Percentiles rank a stretch among this genome's conserved stretches.
Evolutionary conservation across 2,888 invertebrate species (phyloP).

Genomic region (Leuctra nigra): DNA sequence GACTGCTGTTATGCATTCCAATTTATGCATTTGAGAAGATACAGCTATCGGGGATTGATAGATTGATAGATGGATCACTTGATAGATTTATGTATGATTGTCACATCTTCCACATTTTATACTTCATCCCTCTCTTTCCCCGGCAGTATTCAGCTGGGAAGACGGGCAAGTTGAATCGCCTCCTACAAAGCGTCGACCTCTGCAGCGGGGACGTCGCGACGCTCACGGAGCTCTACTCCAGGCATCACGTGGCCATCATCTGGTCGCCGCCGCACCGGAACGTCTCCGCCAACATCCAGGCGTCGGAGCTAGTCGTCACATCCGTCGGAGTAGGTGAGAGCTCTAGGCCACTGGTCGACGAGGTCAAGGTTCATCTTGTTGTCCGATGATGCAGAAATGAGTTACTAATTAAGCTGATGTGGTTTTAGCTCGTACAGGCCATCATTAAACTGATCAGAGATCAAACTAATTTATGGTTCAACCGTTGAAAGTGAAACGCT

Average conservation of each 20-base stretch:
- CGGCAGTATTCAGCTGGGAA: background rate
- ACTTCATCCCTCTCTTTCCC: background rate
- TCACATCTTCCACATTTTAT: background rate
- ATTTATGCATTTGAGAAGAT: too few species aligned
- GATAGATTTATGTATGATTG: background rate
- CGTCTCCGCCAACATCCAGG: background rate
- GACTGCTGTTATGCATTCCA: too few species aligned
- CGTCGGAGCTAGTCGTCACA: conserved; percentile 15
- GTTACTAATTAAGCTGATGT: too few species aligned
- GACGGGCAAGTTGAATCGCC: background rate
- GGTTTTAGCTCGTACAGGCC: too few species aligned
- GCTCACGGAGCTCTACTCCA: background rate
- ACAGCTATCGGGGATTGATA: too few species aligned
- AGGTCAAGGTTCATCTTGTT: too few species aligned
- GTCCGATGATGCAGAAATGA: too few species aligned
- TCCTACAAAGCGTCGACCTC: conserved; percentile 7
- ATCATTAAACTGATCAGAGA: too few species aligned
- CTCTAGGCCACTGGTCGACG: too few species aligned
- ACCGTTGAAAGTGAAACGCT: too few species aligned
- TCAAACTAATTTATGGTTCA: too few species aligned
- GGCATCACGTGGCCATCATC: conserved; percentile 3
- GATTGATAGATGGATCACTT: too few species aligned
- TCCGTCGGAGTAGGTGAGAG: conserved; percentile 2
- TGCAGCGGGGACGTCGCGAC: conserved; percentile 1
- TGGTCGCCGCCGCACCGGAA: conserved; percentile 8